Evolutionary conservation across 2,113 vertebrate species (phyloP).

Genomic region (Stictonetta naevosa): DNA sequence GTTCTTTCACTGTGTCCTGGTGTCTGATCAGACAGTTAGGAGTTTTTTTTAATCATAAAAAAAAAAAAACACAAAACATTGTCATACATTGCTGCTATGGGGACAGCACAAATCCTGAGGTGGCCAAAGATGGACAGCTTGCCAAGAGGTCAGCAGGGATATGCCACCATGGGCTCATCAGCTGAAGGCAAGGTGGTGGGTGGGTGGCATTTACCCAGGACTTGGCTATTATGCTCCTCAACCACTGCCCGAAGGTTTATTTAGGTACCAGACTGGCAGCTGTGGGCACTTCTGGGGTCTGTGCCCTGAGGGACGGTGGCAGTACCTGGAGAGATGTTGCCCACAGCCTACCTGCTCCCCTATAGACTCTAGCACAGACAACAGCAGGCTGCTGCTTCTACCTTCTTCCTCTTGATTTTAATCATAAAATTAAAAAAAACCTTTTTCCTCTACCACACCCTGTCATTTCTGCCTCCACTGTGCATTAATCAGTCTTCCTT

Average conservation of each 20-base stretch:
- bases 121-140: neutral
- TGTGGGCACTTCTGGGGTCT: neutral
- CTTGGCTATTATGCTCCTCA: fast-evolving
- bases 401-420: neutral
- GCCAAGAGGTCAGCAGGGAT: neutral
- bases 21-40: neutral
- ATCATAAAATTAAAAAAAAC: neutral
- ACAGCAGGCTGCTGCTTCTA: neutral
- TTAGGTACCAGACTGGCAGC: neutral
- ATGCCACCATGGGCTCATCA: fast-evolving
- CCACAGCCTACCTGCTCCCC: neutral
- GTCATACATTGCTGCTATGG: neutral
- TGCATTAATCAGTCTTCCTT: neutral
- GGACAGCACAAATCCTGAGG: neutral
- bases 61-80: neutral
- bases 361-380: neutral
- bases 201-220: neutral
- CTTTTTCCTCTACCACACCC: neutral
- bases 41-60: neutral
- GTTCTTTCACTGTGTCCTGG: neutral
- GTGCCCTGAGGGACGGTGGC: neutral
- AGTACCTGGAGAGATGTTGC: neutral
- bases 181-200: neutral
- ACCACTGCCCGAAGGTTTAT: neutral
- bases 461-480: neutral